phyloP scores from a whole-genome alignment of 2,797 vertebrate species.

The Acomys russatus region DNA sequence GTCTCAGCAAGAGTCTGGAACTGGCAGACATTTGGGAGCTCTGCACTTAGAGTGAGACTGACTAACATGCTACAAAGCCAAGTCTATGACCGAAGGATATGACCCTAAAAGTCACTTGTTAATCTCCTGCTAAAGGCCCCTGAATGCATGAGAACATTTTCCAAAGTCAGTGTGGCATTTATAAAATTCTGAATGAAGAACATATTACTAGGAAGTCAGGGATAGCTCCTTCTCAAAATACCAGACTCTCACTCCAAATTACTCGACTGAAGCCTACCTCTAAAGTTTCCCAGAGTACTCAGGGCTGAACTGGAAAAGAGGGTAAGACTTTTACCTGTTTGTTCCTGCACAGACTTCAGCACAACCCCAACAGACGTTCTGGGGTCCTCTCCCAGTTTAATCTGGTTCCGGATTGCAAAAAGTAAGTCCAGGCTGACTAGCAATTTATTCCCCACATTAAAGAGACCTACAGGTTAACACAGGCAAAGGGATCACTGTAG shows the following conservation, averaged over 20 bases:
- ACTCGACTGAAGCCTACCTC: neutral
- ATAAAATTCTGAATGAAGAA: constrained; percentile 35
- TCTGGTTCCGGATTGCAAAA: constrained; percentile 94
- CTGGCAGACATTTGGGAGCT: neutral
- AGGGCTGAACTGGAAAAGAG: neutral
- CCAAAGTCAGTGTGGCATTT: constrained; percentile 35
- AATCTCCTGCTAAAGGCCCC: neutral
- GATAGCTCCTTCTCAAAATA: constrained; percentile 46
- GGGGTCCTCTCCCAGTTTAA: constrained; percentile 94
- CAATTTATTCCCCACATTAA: constrained; percentile 97
- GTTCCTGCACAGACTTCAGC: constrained; percentile 90
- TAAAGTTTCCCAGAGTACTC: neutral
- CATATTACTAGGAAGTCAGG: neutral
- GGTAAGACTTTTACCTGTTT: constrained; percentile 86
- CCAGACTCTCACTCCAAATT: neutral
- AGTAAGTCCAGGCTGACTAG: constrained; percentile 98
- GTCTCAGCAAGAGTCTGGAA: neutral
- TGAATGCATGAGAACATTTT: neutral
- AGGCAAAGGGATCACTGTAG: constrained; percentile 61
- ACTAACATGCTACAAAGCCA: neutral
- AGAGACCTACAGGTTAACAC: constrained; percentile 92
- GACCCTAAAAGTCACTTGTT: constrained; percentile 7
- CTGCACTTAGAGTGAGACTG: neutral
- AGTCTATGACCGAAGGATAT: neutral
- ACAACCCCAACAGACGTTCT: constrained; percentile 89